Evolutionary conservation across 1,140 invertebrate genomes (phyloP).

Genomic region (Platorchestia sp.): DNA sequence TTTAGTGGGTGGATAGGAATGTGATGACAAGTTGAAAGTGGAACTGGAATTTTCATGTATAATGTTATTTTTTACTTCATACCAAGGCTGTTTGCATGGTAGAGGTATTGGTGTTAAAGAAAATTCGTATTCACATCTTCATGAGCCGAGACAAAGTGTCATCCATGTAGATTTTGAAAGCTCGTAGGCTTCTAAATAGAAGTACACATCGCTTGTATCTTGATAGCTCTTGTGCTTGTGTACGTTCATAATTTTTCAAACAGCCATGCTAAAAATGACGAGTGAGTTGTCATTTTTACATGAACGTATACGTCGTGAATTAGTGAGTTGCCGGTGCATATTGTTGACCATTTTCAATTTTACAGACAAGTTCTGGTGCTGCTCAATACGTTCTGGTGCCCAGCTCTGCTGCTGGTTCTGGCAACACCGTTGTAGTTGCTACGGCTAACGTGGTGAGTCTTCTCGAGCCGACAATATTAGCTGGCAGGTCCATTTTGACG

Average conservation of each 20-base stretch:
- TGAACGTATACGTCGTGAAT: too few relatives aligned
- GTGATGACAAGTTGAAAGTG: too few relatives aligned
- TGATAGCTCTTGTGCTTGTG: neutral
- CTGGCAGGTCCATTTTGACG: too few relatives aligned
- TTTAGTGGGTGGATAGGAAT: too few relatives aligned
- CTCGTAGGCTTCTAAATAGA: neutral
- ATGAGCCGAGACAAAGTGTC: neutral
- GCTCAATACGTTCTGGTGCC: slow-evolving; percentile 18
- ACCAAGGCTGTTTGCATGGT: too few relatives aligned
- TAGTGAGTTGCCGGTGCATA: neutral
- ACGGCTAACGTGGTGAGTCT: neutral
- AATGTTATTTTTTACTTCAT: too few relatives aligned
- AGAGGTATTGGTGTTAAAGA: too few relatives aligned
- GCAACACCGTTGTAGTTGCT: neutral
- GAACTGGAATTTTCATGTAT: too few relatives aligned
- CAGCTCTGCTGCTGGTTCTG: neutral
- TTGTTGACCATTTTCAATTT: neutral
- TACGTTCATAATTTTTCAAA: too few relatives aligned
- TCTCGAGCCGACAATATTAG: neutral
- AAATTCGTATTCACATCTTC: neutral
- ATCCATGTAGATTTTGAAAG: neutral
- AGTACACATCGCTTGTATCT: neutral
- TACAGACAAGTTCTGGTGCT: neutral
- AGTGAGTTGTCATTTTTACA: too few relatives aligned
- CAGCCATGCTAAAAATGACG: too few relatives aligned